These are phyloP conservation scores for Micromys minutus DNA, from an alignment of 2,113 vertebrate species.

Conservation along the genomic window DNA sequence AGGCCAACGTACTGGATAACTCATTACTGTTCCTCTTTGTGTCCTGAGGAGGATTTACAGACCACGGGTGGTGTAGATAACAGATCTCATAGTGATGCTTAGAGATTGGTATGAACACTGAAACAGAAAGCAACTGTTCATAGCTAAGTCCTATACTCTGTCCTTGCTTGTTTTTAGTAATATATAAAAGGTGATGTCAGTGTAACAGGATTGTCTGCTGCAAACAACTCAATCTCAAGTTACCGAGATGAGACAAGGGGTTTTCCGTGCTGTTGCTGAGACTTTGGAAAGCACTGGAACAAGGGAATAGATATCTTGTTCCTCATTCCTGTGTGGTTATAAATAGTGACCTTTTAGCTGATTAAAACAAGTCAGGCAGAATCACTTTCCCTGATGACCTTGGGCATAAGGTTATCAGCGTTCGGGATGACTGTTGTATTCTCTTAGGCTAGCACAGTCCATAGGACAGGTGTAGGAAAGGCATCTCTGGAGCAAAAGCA, in stretches of 20 bases:
- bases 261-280: slow-evolving; percentile 53
- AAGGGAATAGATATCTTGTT: slow-evolving; percentile 51
- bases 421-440: background rate
- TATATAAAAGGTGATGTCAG: slow-evolving; percentile 55
- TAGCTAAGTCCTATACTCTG: slow-evolving; percentile 51
- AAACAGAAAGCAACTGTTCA: slow-evolving; percentile 63
- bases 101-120: slow-evolving; percentile 53
- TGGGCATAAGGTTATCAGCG: background rate
- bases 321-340: slow-evolving; percentile 46
- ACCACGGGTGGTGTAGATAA: background rate
- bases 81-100: background rate
- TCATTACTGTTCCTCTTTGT: background rate
- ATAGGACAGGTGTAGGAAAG: background rate
- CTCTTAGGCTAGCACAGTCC: background rate
- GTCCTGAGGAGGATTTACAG: slow-evolving; percentile 61
- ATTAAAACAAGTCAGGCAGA: slow-evolving; percentile 50
- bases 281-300: slow-evolving; percentile 47
- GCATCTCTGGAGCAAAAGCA: background rate
- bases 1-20: slow-evolving; percentile 58
- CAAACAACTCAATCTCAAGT: background rate
- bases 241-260: slow-evolving; percentile 39
- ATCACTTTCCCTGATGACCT: slow-evolving; percentile 24
- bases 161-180: slow-evolving; percentile 25
- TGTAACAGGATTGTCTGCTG: slow-evolving; percentile 54
- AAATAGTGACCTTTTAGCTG: slow-evolving; percentile 55